Evolutionary conservation across 2,113 vertebrate species (phyloP).

Genomic region (Neotoma lepida): DNA sequence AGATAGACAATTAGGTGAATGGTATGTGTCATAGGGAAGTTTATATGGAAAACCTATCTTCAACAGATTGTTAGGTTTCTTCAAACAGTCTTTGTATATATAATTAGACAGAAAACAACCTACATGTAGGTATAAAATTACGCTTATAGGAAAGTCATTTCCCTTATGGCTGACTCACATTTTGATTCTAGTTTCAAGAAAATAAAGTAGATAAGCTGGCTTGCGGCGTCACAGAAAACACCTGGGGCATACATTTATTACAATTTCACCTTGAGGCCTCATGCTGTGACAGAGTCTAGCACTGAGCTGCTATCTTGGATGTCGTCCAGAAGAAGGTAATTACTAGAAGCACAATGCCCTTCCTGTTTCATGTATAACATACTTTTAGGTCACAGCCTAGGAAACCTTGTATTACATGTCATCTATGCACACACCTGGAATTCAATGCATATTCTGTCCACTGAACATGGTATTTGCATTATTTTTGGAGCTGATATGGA

Average conservation of each 20-base stretch:
- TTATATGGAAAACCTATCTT: not conserved
- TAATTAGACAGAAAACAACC: conserved; percentile 43
- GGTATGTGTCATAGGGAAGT: not conserved
- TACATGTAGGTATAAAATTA: not conserved
- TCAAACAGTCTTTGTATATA: not conserved
- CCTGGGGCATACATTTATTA: not conserved
- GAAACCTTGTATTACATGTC: not conserved
- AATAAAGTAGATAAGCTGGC: not conserved
- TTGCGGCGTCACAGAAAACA: conserved; percentile 1
- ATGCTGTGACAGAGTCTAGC: not conserved
- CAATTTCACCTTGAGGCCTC: not conserved
- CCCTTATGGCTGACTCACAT: not conserved
- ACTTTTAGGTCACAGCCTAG: not conserved
- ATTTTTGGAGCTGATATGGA: not conserved
- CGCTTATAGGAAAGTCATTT: not conserved
- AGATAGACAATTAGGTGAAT: not conserved
- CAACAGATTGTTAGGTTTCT: not conserved
- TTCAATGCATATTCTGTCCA: conserved; percentile 13
- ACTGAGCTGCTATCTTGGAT: not conserved
- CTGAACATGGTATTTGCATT: conserved; percentile 24
- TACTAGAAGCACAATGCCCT: conserved; percentile 15
- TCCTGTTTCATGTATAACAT: not conserved
- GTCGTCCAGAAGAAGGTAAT: conserved; percentile 1
- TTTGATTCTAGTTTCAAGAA: conserved; percentile 24
- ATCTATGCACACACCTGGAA: not conserved